Base-by-base conservation (phyloP, 2,888 invertebrate species). In the Drosophila ezoana region DNA sequence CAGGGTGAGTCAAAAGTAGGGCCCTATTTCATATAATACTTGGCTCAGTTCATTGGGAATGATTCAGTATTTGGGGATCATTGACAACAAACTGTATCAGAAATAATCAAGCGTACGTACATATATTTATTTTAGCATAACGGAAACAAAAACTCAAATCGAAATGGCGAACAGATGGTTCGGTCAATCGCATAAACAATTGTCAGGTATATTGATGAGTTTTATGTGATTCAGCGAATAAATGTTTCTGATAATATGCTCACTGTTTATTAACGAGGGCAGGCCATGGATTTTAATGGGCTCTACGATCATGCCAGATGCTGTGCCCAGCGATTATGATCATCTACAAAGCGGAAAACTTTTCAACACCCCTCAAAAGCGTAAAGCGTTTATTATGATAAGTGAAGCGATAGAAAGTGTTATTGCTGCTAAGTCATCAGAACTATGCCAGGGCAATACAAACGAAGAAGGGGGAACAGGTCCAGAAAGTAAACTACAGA, bases 391-490 rank as follows among this genome's bases (percentile, higher is more conserved):
- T 54, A 58, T 66, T 51, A 73, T 64, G 63, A 76, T 79, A 76
- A 74, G 52, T 58, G 44, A 20, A 44, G 23, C 56, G 35, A 70
- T 69, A 59, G 57, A 47, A 59, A 33, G n/a, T 47, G 57, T 66
- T 53, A 76, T 70, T 66, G 51, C 40, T 62, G 77, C 61, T 71
- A 70, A 66, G 54, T 62, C 49, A 63, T 32, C 58, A 9, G 16
- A 40, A 8, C 40, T 10, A 16, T 10, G 56, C 35, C 58, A 49
- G 1, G 10, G 9, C 5, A 41, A 16, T 41, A 6, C n/a, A 13
- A 38, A 6, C n/a, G 5, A 38, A 28, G 6, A 28, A 14, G n/a
- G 5, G 8, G 6, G 41, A 28, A 14, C 28, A 9, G 10, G 28
- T 13, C 8, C 44, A 28, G 11, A 40, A 43, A 1, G 16, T 41